Percentiles rank a stretch among this genome's conserved stretches.
Conservation (phyloP, 1,140 invertebrate genomes). For the Popillia japonica region DNA sequence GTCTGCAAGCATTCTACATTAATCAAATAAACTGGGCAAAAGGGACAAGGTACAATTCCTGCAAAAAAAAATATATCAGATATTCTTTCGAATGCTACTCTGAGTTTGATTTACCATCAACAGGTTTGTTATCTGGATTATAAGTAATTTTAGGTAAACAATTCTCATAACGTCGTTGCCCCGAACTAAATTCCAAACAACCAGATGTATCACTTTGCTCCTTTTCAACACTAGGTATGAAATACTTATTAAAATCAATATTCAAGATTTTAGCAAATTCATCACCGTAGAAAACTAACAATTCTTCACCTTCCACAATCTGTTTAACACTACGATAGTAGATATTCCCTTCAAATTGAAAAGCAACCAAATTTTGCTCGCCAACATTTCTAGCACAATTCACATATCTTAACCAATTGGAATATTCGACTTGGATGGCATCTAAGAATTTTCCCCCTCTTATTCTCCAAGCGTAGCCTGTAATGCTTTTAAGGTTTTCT, state of each 20-base stretch:
- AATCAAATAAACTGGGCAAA: too few species aligned
- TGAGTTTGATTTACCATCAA: too few species aligned
- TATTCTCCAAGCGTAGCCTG: not conserved
- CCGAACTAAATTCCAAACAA: too few species aligned
- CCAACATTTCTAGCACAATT: not conserved
- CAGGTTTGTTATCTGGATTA: too few species aligned
- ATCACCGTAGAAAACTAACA: conserved; percentile 18
- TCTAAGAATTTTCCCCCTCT: not conserved
- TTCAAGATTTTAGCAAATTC: not conserved
- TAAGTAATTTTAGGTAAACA: too few species aligned
- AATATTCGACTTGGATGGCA: not conserved
- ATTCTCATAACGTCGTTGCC: too few species aligned
- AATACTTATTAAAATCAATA: not conserved
- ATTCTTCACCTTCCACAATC: not conserved
- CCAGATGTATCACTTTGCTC: too few species aligned
- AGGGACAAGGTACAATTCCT: too few species aligned
- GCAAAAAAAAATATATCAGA: too few species aligned
- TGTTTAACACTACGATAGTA: conserved; percentile 9
- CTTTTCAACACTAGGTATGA: not conserved
- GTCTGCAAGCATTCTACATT: too few species aligned
- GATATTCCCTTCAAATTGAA: not conserved
- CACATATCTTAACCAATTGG: not conserved
- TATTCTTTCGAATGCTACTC: too few species aligned
- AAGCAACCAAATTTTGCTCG: not conserved
- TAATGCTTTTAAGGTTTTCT: not conserved